phyloP scores from a whole-genome alignment of 1,140 invertebrate genomes.

The Halesus radiatus region DNA sequence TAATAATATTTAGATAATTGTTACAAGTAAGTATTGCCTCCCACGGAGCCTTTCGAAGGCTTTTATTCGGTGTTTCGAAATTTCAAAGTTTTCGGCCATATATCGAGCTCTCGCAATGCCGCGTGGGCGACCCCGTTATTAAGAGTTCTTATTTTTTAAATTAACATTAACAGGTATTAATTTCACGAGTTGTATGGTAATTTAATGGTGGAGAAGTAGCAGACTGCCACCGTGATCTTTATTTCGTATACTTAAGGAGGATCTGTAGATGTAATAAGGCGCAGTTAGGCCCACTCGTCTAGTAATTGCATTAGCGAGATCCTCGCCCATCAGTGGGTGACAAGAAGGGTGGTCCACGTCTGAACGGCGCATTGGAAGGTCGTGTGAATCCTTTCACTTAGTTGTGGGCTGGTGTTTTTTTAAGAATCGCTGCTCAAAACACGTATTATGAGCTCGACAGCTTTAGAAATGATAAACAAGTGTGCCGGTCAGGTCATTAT shows the following conservation, averaged over 20 bases:
- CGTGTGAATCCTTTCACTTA: too few species aligned
- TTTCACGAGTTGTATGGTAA: slow-evolving; percentile 31
- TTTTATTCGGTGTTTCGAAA: slow-evolving; percentile 1
- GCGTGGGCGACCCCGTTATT: slow-evolving; percentile 30
- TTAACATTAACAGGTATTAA: slow-evolving; percentile 31
- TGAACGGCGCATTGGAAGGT: too few species aligned
- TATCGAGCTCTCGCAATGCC: neutral
- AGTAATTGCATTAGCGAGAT: too few species aligned
- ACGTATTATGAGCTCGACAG: too few species aligned
- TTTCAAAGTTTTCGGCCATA: neutral
- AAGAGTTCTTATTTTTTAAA: slow-evolving; percentile 25
- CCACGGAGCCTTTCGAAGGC: slow-evolving; percentile 6
- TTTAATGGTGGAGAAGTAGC: slow-evolving; percentile 9
- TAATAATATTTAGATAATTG: slow-evolving; percentile 33
- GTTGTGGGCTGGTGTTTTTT: neutral
- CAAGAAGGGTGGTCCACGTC: too few species aligned
- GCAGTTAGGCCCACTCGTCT: slow-evolving; percentile 11
- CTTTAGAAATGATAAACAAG: too few species aligned
- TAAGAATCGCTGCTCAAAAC: too few species aligned
- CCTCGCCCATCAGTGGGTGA: too few species aligned
- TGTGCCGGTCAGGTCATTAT: too few species aligned
- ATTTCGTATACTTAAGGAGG: neutral
- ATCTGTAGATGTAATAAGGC: neutral
- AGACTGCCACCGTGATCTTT: slow-evolving; percentile 7
- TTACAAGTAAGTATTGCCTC: neutral